Evolutionary conservation across 2,888 invertebrate genomes (phyloP).

Genomic region (Aphidoletes aphidimyza): DNA sequence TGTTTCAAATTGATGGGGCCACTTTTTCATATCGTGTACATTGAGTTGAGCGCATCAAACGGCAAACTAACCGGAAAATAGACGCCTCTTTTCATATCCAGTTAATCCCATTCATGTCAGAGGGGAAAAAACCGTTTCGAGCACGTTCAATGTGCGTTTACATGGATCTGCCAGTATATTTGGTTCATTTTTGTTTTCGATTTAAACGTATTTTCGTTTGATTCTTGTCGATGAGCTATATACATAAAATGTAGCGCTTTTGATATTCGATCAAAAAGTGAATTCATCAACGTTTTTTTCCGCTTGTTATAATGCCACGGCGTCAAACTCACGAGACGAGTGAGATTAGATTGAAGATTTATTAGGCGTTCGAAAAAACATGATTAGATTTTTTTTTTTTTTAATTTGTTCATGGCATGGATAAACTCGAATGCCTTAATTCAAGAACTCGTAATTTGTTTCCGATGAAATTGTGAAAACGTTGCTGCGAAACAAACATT

Average conservation of each 20-base stretch:
- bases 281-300: not conserved
- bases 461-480: too few relatives aligned
- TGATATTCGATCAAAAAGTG: not conserved
- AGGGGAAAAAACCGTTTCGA: too few relatives aligned
- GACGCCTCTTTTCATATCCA: slow-evolving; percentile 10
- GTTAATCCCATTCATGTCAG: slow-evolving; percentile 1
- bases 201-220: too few relatives aligned
- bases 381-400: not conserved
- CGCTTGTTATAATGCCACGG: too few relatives aligned
- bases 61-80: slow-evolving; percentile 1
- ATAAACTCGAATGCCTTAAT: too few relatives aligned
- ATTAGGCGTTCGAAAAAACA: not conserved
- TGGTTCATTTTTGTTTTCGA: too few relatives aligned
- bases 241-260: not conserved
- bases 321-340: not conserved
- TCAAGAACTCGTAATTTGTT: too few relatives aligned
- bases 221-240: too few relatives aligned
- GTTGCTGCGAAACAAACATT: too few relatives aligned
- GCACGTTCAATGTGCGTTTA: too few relatives aligned
- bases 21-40: not conserved
- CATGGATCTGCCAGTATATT: too few relatives aligned
- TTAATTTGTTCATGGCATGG: not conserved
- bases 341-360: not conserved
- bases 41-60: not conserved
- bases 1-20: not conserved